Evolutionary conservation across 2,797 vertebrate species (phyloP), one percentile per base, ranked within the genome.

Genomic region (Zenarchopterus dispar): DNA sequence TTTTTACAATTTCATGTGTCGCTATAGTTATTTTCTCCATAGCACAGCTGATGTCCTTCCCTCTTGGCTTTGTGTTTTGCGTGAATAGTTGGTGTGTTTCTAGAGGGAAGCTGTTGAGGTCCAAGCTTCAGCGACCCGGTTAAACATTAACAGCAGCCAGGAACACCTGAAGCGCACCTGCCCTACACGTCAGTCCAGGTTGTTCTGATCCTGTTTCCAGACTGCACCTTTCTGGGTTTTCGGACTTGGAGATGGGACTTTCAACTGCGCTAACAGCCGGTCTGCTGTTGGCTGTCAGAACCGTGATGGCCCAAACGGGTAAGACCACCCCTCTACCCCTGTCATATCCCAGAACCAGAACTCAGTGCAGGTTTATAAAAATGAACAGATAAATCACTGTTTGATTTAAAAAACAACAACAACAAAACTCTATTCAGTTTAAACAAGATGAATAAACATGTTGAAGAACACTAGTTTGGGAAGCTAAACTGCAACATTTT

Each of bases 241-340:
- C n/a, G 65, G 59, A 15, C 26, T 26, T 39, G 8, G 57, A 67
- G 1, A 93, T 91, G 89, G 75, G 21, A 0, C 84, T 62, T 49
- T 8, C 36, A 0, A 17, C 33, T 6, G 19, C 73, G 26, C 28
- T 78, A 46, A 13, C 79, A 21, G 69, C 81, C 13, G 87, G 85
- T 2, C 57, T 96, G 64, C 74, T 95, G 8, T 39, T 81, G 0
- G 26, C 2, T 0, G 59, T 90, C 16, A 73, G 83, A 4, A 71
- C 62, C 0, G 92, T 56, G 44, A 73, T 52, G 69, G 94, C 94
- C 56, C 95, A 97, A 82, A 23, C 88, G 92, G 94, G 96, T 97
- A 82, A 46, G 58, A 47, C 28, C 24, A 24, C 24, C 24, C 24
- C 24, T 7, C 28, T 28, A 3, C 28, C 8, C 5, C 28, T 28